Percentiles rank a stretch among this genome's conserved stretches.
These are phyloP conservation scores for Eulemur coronatus DNA, from an alignment of 2,797 vertebrate genomes.

Conservation along the genomic window DNA sequence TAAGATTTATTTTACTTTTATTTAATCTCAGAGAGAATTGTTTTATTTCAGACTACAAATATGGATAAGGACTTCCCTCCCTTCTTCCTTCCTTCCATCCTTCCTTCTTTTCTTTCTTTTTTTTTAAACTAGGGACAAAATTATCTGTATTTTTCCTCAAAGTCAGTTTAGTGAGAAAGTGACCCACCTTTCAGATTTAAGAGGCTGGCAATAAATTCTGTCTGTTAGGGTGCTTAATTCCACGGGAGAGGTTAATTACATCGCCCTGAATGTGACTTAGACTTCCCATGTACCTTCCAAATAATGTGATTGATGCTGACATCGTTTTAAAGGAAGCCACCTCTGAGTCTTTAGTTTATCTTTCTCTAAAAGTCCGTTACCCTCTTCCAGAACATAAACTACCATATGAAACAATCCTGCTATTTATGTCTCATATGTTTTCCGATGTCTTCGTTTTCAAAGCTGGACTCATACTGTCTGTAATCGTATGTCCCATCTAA, in stretches of 20 bases:
- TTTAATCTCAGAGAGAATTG: conserved; percentile 8
- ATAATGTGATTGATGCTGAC: neutral
- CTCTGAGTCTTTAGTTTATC: conserved; percentile 3
- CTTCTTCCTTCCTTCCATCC: neutral
- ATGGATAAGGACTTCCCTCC: neutral
- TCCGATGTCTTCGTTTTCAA: neutral
- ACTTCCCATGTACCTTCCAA: neutral
- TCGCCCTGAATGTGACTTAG: neutral
- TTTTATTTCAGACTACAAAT: conserved; percentile 17
- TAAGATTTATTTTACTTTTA: conserved; percentile 24
- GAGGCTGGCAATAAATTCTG: neutral
- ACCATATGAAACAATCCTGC: conserved; percentile 20
- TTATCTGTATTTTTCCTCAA: neutral
- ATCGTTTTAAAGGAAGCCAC: conserved; percentile 10
- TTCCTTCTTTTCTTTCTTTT: neutral
- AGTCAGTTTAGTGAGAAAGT: conserved; percentile 6
- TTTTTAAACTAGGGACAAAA: neutral
- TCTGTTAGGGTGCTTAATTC: neutral
- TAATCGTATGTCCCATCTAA: conserved; percentile 24
- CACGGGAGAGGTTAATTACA: neutral
- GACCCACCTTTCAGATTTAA: conserved; percentile 5
- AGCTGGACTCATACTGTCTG: conserved; percentile 46
- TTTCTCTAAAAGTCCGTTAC: neutral
- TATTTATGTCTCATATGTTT: conserved; percentile 66
- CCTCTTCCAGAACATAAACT: neutral